Evolutionary conservation across 2,888 invertebrate species (phyloP).

Genomic region (Stegophylla sp.): DNA sequence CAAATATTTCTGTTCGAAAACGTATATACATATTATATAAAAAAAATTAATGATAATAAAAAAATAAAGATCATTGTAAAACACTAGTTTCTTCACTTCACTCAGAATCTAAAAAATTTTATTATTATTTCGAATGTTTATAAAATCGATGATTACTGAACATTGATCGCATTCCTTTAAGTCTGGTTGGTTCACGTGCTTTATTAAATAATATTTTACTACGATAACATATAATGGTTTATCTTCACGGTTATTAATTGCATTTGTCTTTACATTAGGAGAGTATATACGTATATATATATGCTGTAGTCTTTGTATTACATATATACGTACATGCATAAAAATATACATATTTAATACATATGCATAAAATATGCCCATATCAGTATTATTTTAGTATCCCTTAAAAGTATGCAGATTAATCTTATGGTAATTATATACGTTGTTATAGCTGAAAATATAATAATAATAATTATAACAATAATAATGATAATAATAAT

Average conservation of each 20-base stretch:
- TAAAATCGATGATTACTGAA: neutral
- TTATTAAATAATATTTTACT: neutral
- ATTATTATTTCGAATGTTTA: neutral
- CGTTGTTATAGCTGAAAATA: neutral
- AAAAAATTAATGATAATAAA: too few relatives aligned
- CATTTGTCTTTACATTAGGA: neutral
- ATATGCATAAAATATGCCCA: too few relatives aligned
- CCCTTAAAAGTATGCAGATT: neutral
- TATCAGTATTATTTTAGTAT: neutral
- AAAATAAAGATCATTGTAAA: too few relatives aligned
- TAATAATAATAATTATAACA: neutral
- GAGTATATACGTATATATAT: too few relatives aligned
- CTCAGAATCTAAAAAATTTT: too few relatives aligned
- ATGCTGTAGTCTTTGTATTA: neutral
- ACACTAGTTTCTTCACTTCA: too few relatives aligned
- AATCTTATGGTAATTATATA: neutral
- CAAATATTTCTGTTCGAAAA: too few relatives aligned
- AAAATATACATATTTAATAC: too few relatives aligned
- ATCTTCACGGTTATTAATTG: slow-evolving; percentile 20
- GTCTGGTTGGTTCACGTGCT: slow-evolving; percentile 3
- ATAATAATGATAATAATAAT: neutral
- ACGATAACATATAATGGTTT: slow-evolving; percentile 13
- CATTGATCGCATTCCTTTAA: slow-evolving; percentile 17
- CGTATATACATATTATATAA: too few relatives aligned
- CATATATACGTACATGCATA: neutral